A percentile compares a stretch with the other conserved stretches of the same genome.
Evolutionary conservation across 1,140 invertebrate species (phyloP).

Genomic region (Agrilus planipennis): DNA sequence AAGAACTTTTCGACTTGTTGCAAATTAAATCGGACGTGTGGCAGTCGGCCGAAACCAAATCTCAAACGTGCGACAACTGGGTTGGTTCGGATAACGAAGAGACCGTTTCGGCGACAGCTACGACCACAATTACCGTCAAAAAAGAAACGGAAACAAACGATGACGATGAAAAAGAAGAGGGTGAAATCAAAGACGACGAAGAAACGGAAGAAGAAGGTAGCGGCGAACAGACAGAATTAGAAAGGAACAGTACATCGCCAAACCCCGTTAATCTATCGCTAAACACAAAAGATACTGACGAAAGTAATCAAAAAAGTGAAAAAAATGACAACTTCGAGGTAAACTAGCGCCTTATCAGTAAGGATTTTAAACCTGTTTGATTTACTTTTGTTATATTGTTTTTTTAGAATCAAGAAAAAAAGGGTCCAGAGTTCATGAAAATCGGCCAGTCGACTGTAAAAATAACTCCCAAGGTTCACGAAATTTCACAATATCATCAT

Average conservation of each 20-base stretch:
- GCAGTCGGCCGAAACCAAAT: conserved; percentile 42
- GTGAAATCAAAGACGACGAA: conserved; percentile 30
- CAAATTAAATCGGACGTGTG: conserved; percentile 72
- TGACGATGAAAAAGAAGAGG: conserved; percentile 32
- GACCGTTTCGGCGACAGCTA: conserved; percentile 19
- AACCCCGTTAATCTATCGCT: conserved; percentile 69
- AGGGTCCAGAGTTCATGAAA: conserved; percentile 24
- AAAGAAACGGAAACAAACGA: conserved; percentile 39
- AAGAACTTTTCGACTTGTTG: conserved; percentile 66
- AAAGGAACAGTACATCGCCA: conserved; percentile 31
- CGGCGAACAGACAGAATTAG: conserved; percentile 17
- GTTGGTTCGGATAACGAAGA: conserved; percentile 45
- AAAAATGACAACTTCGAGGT: conserved; percentile 21
- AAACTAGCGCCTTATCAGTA: conserved; percentile 7
- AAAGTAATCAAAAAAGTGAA: conserved; percentile 24
- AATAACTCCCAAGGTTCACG: conserved; percentile 41
- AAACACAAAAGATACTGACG: conserved; percentile 34
- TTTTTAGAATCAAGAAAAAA: conserved; percentile 22
- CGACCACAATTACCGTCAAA: conserved; percentile 47
- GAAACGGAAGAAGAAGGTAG: conserved; percentile 26
- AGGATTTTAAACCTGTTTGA: neutral
- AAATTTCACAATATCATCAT: conserved; percentile 31
- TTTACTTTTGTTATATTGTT: conserved; percentile 12
- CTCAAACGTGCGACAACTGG: conserved; percentile 38
- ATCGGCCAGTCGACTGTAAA: conserved; percentile 37